Percentiles rank a stretch among this genome's conserved stretches.
phyloP scores from a whole-genome alignment of 2,888 invertebrate genomes.

The Carabus problematicus region DNA sequence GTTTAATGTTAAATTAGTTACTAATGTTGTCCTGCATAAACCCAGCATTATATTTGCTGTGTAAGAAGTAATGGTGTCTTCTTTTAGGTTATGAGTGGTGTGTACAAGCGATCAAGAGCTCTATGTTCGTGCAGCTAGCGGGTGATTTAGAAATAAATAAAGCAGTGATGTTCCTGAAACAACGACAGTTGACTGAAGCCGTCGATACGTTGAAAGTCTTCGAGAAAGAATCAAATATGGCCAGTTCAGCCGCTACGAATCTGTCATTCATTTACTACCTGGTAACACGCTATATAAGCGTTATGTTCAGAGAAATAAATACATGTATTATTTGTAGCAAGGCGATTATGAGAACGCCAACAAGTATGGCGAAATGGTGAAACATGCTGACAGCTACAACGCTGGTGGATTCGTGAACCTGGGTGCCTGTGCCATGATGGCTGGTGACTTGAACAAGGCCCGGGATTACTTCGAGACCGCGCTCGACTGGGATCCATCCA shows the following conservation, averaged over 20 bases:
- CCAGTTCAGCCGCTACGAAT: constrained; percentile 85
- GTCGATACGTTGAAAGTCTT: constrained; percentile 85
- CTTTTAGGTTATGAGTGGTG: constrained; percentile 79
- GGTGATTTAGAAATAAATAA: constrained; percentile 91
- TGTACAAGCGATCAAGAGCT: constrained; percentile 90
- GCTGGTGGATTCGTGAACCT: constrained; percentile 85
- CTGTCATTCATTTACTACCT: constrained; percentile 83
- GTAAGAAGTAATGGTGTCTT: constrained; percentile 9
- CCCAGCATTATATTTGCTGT: constrained; percentile 1
- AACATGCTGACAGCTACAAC: constrained; percentile 78
- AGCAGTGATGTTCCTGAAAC: constrained; percentile 83
- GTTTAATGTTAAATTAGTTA: too few relatives aligned
- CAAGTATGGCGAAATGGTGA: constrained; percentile 76
- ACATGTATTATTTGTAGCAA: constrained; percentile 75
- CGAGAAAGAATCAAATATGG: constrained; percentile 84
- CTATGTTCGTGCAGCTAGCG: constrained; percentile 82
- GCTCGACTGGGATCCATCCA: constrained; percentile 78
- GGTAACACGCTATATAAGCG: constrained; percentile 59
- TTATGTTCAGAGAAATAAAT: too few relatives aligned
- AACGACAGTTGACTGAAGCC: constrained; percentile 80
- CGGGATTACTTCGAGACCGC: constrained; percentile 77
- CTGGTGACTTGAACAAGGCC: constrained; percentile 74
- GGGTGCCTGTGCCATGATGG: constrained; percentile 78
- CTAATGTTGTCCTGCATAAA: too few relatives aligned
- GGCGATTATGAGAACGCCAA: constrained; percentile 80